phyloP scores from a whole-genome alignment of 2,113 vertebrate genomes.

The Rana temporaria region DNA sequence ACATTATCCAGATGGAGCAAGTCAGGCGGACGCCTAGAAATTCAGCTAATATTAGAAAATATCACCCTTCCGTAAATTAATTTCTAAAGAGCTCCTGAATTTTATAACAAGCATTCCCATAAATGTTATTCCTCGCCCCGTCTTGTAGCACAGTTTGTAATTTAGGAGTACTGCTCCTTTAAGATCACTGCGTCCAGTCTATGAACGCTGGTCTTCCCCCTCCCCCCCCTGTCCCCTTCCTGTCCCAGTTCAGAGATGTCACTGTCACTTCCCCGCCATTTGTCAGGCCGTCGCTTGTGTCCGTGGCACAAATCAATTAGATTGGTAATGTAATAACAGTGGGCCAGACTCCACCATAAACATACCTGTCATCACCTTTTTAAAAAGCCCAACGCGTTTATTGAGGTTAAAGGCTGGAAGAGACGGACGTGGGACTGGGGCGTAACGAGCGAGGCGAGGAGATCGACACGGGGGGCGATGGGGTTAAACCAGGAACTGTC shows the following conservation, averaged over 20 bases:
- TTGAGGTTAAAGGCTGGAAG: constrained; percentile 52
- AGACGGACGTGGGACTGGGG: constrained; percentile 12
- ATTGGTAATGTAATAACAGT: constrained; percentile 53
- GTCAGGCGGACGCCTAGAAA: too few relatives aligned
- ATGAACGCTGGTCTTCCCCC: too few relatives aligned
- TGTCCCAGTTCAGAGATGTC: neutral
- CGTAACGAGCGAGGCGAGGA: neutral
- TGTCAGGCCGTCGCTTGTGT: constrained; percentile 51
- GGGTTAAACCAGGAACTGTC: constrained; percentile 21
- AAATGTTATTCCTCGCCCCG: too few relatives aligned
- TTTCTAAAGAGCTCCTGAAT: too few relatives aligned
- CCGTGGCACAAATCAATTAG: constrained; percentile 51
- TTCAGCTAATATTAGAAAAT: too few relatives aligned
- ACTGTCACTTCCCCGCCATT: constrained; percentile 40
- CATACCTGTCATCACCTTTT: constrained; percentile 54
- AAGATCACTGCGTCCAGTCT: too few relatives aligned
- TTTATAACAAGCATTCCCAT: too few relatives aligned
- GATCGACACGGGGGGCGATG: neutral
- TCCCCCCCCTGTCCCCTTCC: neutral
- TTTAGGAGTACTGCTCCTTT: too few relatives aligned
- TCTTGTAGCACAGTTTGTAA: too few relatives aligned
- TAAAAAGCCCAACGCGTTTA: constrained; percentile 54
- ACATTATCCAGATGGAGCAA: too few relatives aligned
- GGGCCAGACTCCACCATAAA: constrained; percentile 53
- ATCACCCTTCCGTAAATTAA: too few relatives aligned